phyloP scores from a whole-genome alignment of 1,140 invertebrate species.

The Drosophila insularis region DNA sequence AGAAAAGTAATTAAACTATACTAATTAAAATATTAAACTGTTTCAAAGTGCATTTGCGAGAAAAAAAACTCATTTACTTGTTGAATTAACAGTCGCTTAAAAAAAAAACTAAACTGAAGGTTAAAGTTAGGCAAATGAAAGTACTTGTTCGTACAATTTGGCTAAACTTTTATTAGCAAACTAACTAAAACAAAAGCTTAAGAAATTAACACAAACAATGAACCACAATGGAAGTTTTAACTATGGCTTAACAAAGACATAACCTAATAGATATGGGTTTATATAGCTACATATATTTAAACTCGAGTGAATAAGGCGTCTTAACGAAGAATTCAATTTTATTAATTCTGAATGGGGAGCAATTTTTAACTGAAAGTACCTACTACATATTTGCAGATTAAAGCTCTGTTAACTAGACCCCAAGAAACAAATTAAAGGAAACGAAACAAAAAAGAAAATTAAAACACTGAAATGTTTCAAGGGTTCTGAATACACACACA shows the following conservation, averaged over 20 bases:
- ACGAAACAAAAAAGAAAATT: constrained; percentile 59
- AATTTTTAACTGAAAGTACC: not conserved
- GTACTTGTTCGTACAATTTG: not conserved
- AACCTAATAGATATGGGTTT: not conserved
- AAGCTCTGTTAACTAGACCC: not conserved
- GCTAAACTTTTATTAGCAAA: not conserved
- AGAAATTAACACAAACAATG: not conserved
- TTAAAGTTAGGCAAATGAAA: too few relatives aligned
- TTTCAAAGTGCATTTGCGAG: too few relatives aligned
- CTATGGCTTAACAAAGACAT: not conserved
- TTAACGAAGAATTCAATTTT: not conserved
- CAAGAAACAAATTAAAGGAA: constrained; percentile 19
- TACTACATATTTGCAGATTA: not conserved
- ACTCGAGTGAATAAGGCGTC: not conserved
- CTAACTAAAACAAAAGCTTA: not conserved
- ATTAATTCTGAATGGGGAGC: not conserved
- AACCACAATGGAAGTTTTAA: not conserved
- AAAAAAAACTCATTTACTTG: too few relatives aligned
- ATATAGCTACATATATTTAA: not conserved
- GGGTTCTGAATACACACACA: constrained; percentile 12
- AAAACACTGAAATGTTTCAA: constrained; percentile 62
- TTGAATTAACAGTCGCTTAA: too few relatives aligned
- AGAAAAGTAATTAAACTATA: too few relatives aligned
- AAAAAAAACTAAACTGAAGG: too few relatives aligned
- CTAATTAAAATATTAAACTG: too few relatives aligned